Conservation (phyloP, 2,113 vertebrate species). For the Laticauda colubrina region DNA sequence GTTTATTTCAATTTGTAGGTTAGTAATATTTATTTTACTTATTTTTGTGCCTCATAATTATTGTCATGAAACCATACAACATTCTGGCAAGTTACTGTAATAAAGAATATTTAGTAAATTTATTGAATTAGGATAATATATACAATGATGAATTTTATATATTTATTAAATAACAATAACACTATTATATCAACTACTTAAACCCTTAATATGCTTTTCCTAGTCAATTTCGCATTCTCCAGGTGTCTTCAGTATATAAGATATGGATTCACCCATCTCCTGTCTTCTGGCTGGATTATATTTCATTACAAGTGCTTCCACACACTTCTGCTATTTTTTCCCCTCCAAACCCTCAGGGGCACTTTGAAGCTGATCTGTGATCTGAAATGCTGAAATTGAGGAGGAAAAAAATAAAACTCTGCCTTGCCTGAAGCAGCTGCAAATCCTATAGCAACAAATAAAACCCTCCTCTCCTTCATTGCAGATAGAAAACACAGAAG, state of each 20-base stretch:
- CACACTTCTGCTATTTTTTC: not conserved
- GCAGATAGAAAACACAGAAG: not conserved
- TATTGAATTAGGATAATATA: not conserved
- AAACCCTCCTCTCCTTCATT: not conserved
- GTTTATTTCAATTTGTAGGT: not conserved
- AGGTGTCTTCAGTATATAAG: not conserved
- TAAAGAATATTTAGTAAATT: not conserved
- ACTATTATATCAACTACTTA: not conserved
- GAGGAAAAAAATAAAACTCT: not conserved
- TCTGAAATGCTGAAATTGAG: not conserved
- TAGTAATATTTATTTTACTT: not conserved
- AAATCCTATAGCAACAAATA: not conserved
- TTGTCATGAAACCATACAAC: not conserved
- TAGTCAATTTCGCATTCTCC: not conserved
- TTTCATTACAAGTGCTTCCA: not conserved
- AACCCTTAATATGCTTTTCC: not conserved
- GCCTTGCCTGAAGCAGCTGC: not conserved
- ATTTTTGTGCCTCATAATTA: not conserved
- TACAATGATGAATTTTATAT: not conserved
- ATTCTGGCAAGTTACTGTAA: not conserved
- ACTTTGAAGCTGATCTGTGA: not conserved
- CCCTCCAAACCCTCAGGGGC: not conserved
- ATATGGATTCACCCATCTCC: not conserved
- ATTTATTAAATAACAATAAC: not conserved
- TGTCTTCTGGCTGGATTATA: not conserved